A percentile compares a stretch with the other conserved stretches of the same genome.
Conservation (phyloP, 2,113 vertebrate species). For the Struthidea cinerea region DNA sequence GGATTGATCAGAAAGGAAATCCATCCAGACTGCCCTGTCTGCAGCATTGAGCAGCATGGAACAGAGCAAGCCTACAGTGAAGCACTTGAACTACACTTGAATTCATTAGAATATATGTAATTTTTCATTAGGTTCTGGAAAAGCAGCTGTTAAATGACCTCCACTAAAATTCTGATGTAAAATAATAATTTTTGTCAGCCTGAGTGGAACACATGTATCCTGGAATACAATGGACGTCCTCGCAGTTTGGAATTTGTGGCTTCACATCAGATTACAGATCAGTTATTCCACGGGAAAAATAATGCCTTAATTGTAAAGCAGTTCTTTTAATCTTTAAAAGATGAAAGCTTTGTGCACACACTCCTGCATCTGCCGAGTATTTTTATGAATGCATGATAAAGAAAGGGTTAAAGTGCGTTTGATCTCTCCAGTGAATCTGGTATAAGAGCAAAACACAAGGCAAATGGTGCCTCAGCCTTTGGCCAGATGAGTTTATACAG, state of each 20-base stretch:
- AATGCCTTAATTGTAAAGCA: not conserved
- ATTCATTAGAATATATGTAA: not conserved
- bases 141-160: not conserved
- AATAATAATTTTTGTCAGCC: not conserved
- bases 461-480: not conserved
- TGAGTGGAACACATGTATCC: accelerated
- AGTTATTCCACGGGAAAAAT: not conserved
- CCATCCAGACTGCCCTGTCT: not conserved
- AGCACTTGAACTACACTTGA: not conserved
- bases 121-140: not conserved
- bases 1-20: not conserved
- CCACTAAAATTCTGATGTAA: not conserved
- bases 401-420: not conserved
- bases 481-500: not conserved
- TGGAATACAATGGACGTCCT: not conserved
- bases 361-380: not conserved
- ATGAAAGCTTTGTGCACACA: not conserved
- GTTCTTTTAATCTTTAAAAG: not conserved
- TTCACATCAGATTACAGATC: not conserved
- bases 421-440: not conserved
- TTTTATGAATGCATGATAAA: not conserved
- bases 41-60: not conserved
- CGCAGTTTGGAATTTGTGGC: not conserved
- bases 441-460: not conserved
- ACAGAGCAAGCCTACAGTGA: not conserved